These are phyloP conservation scores for Ennomos quercinarius DNA, from an alignment of 2,888 invertebrate species.

Conservation along the genomic window DNA sequence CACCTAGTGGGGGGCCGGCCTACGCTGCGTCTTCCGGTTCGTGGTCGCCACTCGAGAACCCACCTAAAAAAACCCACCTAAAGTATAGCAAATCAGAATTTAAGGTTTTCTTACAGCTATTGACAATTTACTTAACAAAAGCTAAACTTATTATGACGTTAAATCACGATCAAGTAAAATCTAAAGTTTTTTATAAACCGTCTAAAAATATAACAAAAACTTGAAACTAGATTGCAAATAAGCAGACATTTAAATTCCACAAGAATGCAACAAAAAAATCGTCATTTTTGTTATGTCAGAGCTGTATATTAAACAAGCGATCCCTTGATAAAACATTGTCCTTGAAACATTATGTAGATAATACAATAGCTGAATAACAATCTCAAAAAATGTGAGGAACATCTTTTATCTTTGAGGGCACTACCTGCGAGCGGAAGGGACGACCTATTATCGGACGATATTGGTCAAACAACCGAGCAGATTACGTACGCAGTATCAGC, in stretches of 20 bases:
- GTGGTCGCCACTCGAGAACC: no score
- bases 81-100: no score
- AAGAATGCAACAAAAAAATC: not conserved
- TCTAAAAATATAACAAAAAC: no score
- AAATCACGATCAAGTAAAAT: no score
- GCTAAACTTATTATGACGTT: no score
- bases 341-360: constrained; percentile 26
- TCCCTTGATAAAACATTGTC: constrained; percentile 23
- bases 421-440: constrained; percentile 51
- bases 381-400: constrained; percentile 29
- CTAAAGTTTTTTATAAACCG: no score
- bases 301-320: constrained; percentile 11
- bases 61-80: no score
- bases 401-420: constrained; percentile 35
- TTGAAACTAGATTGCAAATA: not conserved
- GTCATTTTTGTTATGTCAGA: constrained; percentile 19
- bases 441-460: constrained; percentile 48
- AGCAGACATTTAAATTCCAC: constrained; percentile 14
- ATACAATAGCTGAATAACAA: constrained; percentile 35
- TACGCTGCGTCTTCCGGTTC: no score
- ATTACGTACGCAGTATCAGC: constrained; percentile 34
- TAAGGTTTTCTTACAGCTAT: no score
- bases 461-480: constrained; percentile 43
- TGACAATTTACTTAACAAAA: no score
- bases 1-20: no score